Percentiles rank a stretch among this genome's conserved stretches.
Evolutionary conservation across 2,888 invertebrate genomes (phyloP).

Genomic region (Syrphus vitripennis): DNA sequence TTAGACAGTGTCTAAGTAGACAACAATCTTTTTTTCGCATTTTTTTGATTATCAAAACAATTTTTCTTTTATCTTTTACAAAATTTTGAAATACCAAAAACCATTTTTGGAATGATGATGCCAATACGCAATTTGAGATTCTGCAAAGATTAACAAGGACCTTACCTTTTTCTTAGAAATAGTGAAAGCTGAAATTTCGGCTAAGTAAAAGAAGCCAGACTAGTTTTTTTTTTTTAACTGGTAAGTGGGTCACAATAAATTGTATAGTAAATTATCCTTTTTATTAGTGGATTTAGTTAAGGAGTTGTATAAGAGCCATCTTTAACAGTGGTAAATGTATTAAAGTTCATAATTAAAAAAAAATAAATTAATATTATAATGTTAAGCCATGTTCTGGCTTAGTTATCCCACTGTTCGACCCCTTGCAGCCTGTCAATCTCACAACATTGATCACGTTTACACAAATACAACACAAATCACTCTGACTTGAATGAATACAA

Average conservation of each 20-base stretch:
- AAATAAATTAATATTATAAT: neutral
- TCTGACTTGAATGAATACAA: constrained; percentile 29
- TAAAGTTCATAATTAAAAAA: neutral
- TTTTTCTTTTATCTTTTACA: too few relatives aligned
- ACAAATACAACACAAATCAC: neutral
- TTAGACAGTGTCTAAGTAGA: too few relatives aligned
- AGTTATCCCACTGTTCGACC: constrained; percentile 3
- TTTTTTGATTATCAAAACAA: too few relatives aligned
- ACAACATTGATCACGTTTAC: constrained; percentile 31
- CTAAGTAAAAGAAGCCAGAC: neutral
- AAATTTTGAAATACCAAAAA: too few relatives aligned
- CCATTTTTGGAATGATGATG: too few relatives aligned
- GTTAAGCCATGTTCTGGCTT: neutral
- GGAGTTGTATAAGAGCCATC: neutral
- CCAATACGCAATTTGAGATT: too few relatives aligned
- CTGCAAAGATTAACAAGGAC: too few relatives aligned
- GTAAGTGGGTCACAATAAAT: neutral
- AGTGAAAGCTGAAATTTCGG: too few relatives aligned
- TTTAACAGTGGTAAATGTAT: too few relatives aligned
- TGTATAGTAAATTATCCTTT: constrained; percentile 20
- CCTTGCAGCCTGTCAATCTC: constrained; percentile 4
- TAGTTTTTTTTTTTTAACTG: neutral
- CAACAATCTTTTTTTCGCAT: too few relatives aligned
- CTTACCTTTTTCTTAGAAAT: too few relatives aligned
- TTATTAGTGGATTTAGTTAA: neutral